phyloP scores from a whole-genome alignment of 1,140 invertebrate genomes.

The Drosophila insularis region DNA sequence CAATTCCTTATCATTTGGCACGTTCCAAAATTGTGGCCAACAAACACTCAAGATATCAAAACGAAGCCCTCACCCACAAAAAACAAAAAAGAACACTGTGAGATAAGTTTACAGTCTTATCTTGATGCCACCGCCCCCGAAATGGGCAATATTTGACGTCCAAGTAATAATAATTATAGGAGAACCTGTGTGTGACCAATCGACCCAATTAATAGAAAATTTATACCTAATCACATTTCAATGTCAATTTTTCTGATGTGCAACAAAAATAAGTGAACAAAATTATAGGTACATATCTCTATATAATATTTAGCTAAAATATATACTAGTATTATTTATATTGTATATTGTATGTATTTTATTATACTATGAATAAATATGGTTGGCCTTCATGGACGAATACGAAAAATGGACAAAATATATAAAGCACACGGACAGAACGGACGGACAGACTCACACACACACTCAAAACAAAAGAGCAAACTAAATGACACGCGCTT shows the following conservation, averaged over 20 bases:
- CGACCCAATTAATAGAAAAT: constrained; percentile 54
- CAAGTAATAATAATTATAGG: neutral
- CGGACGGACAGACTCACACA: constrained; percentile 26
- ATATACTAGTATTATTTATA: neutral
- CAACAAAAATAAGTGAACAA: constrained; percentile 17
- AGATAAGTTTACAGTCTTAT: constrained; percentile 38
- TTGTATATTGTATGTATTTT: neutral
- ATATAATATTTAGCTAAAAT: constrained; percentile 11
- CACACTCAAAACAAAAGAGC: constrained; percentile 22
- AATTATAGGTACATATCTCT: constrained; percentile 11
- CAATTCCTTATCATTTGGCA: constrained; percentile 45
- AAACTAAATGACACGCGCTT: constrained; percentile 40
- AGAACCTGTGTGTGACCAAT: constrained; percentile 24
- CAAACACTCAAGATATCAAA: constrained; percentile 64
- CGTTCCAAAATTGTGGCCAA: constrained; percentile 37
- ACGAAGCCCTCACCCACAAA: constrained; percentile 25
- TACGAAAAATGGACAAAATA: constrained; percentile 35
- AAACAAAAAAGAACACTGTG: constrained; percentile 26
- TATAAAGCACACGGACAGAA: constrained; percentile 20
- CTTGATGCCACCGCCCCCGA: constrained; percentile 16
- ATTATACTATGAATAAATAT: constrained; percentile 2
- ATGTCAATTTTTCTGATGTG: constrained; percentile 55
- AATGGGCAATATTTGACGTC: constrained; percentile 10
- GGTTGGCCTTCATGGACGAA: constrained; percentile 35
- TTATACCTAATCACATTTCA: constrained; percentile 56